A percentile compares a stretch with the other conserved stretches of the same genome.
phyloP scores from a whole-genome alignment of 2,888 invertebrate species.

The Marronus borbonicus region DNA sequence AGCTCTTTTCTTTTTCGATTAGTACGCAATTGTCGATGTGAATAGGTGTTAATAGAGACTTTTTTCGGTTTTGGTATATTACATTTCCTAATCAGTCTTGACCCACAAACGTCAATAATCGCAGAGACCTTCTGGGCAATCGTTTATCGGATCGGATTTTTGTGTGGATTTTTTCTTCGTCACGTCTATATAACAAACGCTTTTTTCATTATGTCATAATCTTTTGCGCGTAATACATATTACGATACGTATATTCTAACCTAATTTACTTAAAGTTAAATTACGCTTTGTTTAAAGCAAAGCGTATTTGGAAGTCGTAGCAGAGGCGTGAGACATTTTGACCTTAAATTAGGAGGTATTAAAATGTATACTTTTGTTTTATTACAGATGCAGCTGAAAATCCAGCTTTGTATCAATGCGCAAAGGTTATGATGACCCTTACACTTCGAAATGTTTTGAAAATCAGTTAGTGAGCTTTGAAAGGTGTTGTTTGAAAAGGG shows the following conservation, averaged over 20 bases:
- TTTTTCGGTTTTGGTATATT: conserved; percentile 9
- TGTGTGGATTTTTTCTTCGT: background rate
- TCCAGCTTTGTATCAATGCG: too few relatives aligned
- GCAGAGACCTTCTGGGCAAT: conserved; percentile 13
- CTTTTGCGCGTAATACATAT: conserved; percentile 1
- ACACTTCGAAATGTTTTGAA: too few relatives aligned
- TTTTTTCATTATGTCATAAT: conserved; percentile 1
- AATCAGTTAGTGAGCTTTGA: too few relatives aligned
- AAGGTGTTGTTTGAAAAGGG: too few relatives aligned
- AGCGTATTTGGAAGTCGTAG: background rate
- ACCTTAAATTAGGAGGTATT: background rate
- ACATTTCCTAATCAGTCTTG: conserved; percentile 31
- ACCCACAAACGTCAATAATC: conserved; percentile 35
- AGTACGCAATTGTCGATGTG: conserved; percentile 33
- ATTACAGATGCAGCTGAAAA: too few relatives aligned
- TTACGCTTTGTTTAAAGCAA: background rate
- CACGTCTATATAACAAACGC: background rate
- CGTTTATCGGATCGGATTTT: conserved; percentile 20
- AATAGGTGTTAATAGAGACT: conserved; percentile 42
- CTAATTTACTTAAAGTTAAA: background rate
- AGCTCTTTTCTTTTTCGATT: conserved; percentile 44
- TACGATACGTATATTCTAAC: background rate
- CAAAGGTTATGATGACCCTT: too few relatives aligned
- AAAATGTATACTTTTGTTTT: too few relatives aligned
- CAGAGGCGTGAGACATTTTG: background rate